Evolutionary conservation across 1,140 invertebrate genomes (phyloP).

Genomic region (Habropoda laboriosa): DNA sequence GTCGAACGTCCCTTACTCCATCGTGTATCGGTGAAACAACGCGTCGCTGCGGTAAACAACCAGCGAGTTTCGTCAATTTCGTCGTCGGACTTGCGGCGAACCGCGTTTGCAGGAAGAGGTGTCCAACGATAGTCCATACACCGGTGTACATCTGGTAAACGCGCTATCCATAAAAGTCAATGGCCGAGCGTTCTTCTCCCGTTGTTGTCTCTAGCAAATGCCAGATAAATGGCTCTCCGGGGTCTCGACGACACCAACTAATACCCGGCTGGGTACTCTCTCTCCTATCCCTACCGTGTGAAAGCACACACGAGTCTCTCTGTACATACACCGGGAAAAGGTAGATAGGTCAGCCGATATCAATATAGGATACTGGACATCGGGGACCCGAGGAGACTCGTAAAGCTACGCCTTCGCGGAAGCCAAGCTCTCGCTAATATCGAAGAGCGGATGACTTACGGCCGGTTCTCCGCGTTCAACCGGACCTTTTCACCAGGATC

Average conservation of each 20-base stretch:
- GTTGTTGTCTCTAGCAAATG: conserved; percentile 64
- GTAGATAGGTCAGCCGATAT: conserved; percentile 57
- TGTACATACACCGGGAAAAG: neutral
- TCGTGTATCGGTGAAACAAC: neutral
- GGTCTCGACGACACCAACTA: conserved; percentile 65
- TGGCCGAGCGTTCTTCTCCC: conserved; percentile 54
- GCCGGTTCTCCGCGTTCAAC: conserved; percentile 30
- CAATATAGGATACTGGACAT: conserved; percentile 69
- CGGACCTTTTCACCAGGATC: conserved; percentile 39
- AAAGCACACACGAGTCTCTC: neutral
- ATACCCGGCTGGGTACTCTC: conserved; percentile 55
- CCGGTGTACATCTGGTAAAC: conserved; percentile 51
- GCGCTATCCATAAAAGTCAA: conserved; percentile 70
- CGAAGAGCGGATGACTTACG: conserved; percentile 75
- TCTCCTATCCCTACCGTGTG: neutral
- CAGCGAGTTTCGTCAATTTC: conserved; percentile 22
- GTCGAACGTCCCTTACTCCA: too few species aligned
- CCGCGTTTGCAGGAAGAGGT: neutral
- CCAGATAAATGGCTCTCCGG: conserved; percentile 70
- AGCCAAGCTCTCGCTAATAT: conserved; percentile 69
- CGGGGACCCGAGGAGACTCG: conserved; percentile 44
- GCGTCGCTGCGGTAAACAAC: conserved; percentile 40
- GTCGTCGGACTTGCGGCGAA: neutral
- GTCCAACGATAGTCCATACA: conserved; percentile 1
- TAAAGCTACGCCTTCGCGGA: conserved; percentile 41